These are phyloP conservation scores for Griposia aprilina DNA, from an alignment of 2,888 invertebrate genomes.

Conservation along the genomic window DNA sequence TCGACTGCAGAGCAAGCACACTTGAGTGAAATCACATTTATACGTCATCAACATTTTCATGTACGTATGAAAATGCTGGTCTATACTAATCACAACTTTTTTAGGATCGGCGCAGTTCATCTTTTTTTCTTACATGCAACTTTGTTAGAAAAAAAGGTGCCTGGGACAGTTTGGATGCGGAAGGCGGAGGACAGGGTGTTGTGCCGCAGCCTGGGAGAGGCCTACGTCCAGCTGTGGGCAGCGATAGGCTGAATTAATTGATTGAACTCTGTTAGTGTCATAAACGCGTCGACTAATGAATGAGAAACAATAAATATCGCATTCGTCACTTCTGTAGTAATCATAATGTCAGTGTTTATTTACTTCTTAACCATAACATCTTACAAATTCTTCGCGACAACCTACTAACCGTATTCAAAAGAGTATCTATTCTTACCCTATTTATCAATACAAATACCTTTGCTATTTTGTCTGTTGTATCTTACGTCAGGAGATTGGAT, in stretches of 20 bases:
- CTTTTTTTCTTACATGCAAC: background rate
- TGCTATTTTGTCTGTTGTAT: background rate
- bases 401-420: background rate
- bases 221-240: background rate
- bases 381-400: background rate
- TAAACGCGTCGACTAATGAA: background rate
- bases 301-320: background rate
- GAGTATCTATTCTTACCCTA: background rate
- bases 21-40: background rate
- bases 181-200: too few relatives aligned
- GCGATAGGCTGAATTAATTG: background rate
- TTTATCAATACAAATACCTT: background rate
- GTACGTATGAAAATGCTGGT: background rate
- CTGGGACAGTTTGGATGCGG: background rate
- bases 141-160: background rate
- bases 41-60: background rate
- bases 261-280: background rate
- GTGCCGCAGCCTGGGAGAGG: too few relatives aligned
- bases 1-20: background rate
- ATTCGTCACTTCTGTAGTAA: background rate
- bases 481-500: conserved; percentile 17
- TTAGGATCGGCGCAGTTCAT: background rate
- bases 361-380: background rate
- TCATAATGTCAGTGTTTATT: background rate
- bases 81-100: background rate